phyloP scores from a whole-genome alignment of 2,113 vertebrate species.

The Colaptes auratus region DNA sequence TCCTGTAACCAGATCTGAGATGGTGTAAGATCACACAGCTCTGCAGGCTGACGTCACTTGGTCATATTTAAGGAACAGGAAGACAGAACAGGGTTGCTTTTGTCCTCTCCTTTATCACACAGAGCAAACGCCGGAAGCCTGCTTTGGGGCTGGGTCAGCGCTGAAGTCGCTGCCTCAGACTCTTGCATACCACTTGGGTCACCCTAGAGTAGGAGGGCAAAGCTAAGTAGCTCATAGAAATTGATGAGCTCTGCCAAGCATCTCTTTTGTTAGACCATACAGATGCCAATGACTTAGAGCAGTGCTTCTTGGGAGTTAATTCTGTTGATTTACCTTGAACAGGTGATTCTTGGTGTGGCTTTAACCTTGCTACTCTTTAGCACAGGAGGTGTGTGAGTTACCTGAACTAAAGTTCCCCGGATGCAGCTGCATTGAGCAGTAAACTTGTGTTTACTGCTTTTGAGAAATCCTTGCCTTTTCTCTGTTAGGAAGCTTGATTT shows the following conservation, averaged over 20 bases:
- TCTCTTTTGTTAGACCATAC: background rate
- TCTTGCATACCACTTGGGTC: background rate
- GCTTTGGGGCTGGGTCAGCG: background rate
- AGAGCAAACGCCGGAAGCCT: background rate
- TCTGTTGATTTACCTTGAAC: background rate
- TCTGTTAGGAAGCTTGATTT: background rate
- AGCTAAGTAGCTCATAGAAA: background rate
- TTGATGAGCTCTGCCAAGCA: background rate
- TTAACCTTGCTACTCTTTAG: background rate
- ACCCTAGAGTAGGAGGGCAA: accelerated
- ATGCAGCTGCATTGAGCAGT: background rate
- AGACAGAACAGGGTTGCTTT: background rate
- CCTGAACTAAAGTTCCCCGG: background rate
- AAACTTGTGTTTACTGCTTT: background rate
- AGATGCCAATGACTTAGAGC: background rate
- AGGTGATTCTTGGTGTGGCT: background rate
- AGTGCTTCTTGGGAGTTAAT: background rate
- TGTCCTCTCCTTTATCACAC: background rate
- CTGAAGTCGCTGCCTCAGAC: background rate
- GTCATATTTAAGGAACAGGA: background rate
- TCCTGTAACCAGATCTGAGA: background rate
- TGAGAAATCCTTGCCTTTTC: background rate
- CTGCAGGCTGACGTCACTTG: background rate
- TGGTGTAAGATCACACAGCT: background rate
- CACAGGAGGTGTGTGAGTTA: background rate